Conservation (phyloP, 2,888 invertebrate genomes). For the Tubulanus polymorphus region DNA sequence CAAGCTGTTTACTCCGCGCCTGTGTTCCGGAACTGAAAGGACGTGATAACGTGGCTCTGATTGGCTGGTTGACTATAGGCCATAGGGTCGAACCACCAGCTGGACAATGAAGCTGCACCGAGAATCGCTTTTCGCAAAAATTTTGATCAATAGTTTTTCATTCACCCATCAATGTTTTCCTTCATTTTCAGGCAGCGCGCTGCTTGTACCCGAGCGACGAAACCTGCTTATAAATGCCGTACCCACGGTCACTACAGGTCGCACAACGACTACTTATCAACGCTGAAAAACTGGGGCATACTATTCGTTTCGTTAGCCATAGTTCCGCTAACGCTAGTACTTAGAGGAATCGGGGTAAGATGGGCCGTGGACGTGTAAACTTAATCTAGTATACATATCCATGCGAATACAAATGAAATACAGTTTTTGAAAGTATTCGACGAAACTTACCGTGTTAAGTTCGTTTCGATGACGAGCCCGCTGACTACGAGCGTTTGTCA, state of each 20-base stretch:
- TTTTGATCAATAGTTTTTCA: background rate
- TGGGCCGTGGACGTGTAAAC: background rate
- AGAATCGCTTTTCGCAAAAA: too few relatives aligned
- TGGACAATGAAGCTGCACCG: too few relatives aligned
- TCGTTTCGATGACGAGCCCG: too few relatives aligned
- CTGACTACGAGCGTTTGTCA: too few relatives aligned
- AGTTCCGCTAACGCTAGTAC: conserved; percentile 46
- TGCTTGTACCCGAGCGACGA: conserved; percentile 27
- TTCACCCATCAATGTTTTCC: background rate
- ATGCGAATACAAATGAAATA: background rate
- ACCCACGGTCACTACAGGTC: conserved; percentile 43
- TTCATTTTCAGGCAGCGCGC: background rate
- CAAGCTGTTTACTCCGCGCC: too few relatives aligned
- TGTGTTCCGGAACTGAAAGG: too few relatives aligned
- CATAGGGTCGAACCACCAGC: too few relatives aligned
- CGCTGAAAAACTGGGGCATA: conserved; percentile 49
- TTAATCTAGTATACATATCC: too few relatives aligned
- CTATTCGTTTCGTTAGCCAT: conserved; percentile 42
- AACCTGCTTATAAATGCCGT: conserved; percentile 40
- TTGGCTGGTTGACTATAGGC: too few relatives aligned
- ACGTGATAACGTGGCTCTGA: too few relatives aligned
- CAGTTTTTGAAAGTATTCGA: background rate
- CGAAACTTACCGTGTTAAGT: too few relatives aligned
- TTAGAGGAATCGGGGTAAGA: conserved; percentile 36
- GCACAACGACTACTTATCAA: conserved; percentile 44